phyloP scores from a whole-genome alignment of 1,140 invertebrate genomes.

The Eueides isabella region DNA sequence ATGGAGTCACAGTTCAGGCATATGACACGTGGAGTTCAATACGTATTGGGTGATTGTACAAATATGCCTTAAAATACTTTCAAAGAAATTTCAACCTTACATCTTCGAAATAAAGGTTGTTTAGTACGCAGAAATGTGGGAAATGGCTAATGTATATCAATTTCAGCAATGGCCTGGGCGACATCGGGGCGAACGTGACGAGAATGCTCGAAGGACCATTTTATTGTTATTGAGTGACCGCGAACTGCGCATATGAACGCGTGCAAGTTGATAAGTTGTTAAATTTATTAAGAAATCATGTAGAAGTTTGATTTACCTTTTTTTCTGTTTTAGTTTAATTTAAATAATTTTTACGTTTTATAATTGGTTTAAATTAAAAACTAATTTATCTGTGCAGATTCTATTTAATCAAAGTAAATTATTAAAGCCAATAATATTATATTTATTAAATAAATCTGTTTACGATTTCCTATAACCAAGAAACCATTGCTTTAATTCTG shows the following conservation, averaged over 20 bases:
- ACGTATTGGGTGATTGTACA: constrained; percentile 46
- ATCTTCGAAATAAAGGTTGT: constrained; percentile 38
- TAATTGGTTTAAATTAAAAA: too few species aligned
- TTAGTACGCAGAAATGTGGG: constrained; percentile 34
- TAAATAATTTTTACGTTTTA: not conserved
- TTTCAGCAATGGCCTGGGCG: constrained; percentile 73
- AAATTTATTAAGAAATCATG: not conserved
- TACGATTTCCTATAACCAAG: not conserved
- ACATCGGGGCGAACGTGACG: constrained; percentile 68
- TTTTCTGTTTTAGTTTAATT: not conserved
- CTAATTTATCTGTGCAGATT: too few species aligned
- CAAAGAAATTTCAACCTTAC: constrained; percentile 46
- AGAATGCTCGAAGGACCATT: constrained; percentile 63
- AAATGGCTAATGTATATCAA: constrained; percentile 73
- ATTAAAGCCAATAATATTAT: not conserved
- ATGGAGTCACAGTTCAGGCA: constrained; percentile 9
- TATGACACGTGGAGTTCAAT: constrained; percentile 44
- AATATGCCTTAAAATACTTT: constrained; percentile 6
- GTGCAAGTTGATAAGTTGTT: constrained; percentile 9
- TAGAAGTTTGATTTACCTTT: not conserved
- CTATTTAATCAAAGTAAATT: not conserved
- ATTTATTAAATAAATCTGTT: not conserved
- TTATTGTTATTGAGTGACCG: constrained; percentile 75
- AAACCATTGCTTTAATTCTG: constrained; percentile 51
- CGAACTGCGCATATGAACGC: constrained; percentile 29